These are phyloP conservation scores for Apogon hyalosoma DNA, from an alignment of 2,797 vertebrate species.

Conservation along the genomic window DNA sequence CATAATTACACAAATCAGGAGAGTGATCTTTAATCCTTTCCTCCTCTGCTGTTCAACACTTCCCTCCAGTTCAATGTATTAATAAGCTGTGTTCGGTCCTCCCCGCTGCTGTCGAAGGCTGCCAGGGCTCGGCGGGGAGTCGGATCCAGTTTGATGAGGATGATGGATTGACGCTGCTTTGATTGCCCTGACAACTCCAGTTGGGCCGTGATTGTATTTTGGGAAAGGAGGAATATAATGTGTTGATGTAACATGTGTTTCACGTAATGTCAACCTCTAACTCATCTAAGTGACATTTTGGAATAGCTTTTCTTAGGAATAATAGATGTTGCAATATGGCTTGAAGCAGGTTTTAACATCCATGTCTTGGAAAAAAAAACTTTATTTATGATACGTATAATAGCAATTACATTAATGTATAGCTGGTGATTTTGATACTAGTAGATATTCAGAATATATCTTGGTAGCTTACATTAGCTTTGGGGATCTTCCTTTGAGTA, in stretches of 20 bases:
- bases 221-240: constrained; percentile 25
- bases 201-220: constrained; percentile 50
- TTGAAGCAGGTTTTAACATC: constrained; percentile 35
- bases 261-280: constrained; percentile 51
- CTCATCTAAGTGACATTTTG: constrained; percentile 43
- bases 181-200: constrained; percentile 60
- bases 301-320: constrained; percentile 45
- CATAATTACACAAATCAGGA: constrained; percentile 54
- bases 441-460: constrained; percentile 48
- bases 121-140: constrained; percentile 49
- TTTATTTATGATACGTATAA: constrained; percentile 49
- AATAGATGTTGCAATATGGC: constrained; percentile 43
- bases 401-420: constrained; percentile 55
- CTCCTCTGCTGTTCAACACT: constrained; percentile 18
- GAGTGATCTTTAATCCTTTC: no score
- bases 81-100: constrained; percentile 37
- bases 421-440: constrained; percentile 75
- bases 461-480: constrained; percentile 52
- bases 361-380: constrained; percentile 41
- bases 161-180: constrained; percentile 66
- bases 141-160: constrained; percentile 69
- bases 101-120: constrained; percentile 41
- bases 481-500: constrained; percentile 56
- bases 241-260: constrained; percentile 57
- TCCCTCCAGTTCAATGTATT: constrained; percentile 24